Evolutionary conservation across 2,113 vertebrate species (phyloP).

Genomic region (Eulemur rufifrons): DNA sequence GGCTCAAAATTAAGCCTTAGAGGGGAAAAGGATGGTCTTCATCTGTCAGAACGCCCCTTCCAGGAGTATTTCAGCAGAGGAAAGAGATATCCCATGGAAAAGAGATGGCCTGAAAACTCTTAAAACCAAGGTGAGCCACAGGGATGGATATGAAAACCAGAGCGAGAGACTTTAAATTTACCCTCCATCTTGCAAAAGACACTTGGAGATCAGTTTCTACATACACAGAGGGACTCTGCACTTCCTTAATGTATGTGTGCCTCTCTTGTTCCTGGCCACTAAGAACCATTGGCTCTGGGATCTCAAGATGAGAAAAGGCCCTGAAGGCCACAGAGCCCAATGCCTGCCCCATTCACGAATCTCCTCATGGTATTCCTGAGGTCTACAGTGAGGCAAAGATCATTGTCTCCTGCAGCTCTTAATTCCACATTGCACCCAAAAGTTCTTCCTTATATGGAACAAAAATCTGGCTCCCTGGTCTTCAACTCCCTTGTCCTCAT

Average conservation of each 20-base stretch:
- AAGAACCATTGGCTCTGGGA: background rate
- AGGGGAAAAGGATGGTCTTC: background rate
- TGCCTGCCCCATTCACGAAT: background rate
- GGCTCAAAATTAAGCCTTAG: background rate
- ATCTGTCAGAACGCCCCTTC: background rate
- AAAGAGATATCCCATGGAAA: background rate
- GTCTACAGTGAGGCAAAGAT: background rate
- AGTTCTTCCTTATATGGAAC: slow-evolving; percentile 59
- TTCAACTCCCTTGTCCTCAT: background rate
- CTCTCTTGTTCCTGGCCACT: background rate
- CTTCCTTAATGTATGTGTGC: background rate
- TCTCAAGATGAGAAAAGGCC: background rate
- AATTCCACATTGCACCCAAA: slow-evolving; percentile 40
- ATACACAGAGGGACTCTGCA: background rate
- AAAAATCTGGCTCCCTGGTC: slow-evolving; percentile 30
- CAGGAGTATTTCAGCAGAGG: background rate
- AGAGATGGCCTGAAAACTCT: background rate
- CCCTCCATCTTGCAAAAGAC: background rate
- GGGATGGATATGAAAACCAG: background rate
- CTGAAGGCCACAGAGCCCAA: background rate
- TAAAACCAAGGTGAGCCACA: background rate
- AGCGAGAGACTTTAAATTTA: background rate
- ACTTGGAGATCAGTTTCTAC: background rate
- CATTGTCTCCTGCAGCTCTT: background rate
- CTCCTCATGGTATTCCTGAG: background rate